Percentiles rank a stretch among this genome's conserved stretches.
These are phyloP conservation scores for Drosophila demipolita DNA, from an alignment of 2,888 invertebrate species.

Conservation along the genomic window DNA sequence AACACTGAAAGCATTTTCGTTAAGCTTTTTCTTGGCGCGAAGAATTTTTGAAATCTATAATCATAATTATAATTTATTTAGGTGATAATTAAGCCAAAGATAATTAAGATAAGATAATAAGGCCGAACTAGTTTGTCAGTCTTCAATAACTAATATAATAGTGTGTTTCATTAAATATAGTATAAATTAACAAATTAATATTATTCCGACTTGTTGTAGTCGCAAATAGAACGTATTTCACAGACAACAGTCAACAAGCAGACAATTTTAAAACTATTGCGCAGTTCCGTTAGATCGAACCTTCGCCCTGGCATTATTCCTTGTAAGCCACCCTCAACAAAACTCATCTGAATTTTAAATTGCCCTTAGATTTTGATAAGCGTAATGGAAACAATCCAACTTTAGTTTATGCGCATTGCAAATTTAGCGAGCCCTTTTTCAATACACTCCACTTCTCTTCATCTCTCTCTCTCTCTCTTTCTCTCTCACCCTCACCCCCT, in stretches of 20 bases:
- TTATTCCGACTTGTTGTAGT: background rate
- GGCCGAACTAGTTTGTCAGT: background rate
- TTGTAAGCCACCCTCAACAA: slow-evolving; percentile 15
- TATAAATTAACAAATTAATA: background rate
- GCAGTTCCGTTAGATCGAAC: slow-evolving; percentile 11
- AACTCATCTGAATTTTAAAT: slow-evolving; percentile 61
- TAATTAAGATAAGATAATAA: no score
- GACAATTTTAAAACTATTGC: slow-evolving; percentile 30
- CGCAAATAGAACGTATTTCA: slow-evolving; percentile 1
- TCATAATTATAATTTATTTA: background rate
- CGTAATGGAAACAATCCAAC: slow-evolving; percentile 37
- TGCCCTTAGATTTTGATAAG: slow-evolving; percentile 48
- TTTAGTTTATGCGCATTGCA: slow-evolving; percentile 72
- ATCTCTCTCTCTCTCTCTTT: slow-evolving; percentile 1
- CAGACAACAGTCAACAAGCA: background rate
- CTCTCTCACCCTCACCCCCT: slow-evolving; percentile 16
- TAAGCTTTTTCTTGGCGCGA: slow-evolving; percentile 1
- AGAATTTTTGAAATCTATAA: background rate
- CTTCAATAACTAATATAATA: background rate
- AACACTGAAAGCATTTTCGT: background rate
- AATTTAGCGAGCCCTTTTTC: slow-evolving; percentile 64
- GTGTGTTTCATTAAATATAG: background rate
- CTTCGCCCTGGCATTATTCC: slow-evolving; percentile 9
- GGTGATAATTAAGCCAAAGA: background rate
- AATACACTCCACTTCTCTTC: slow-evolving; percentile 21